Base-by-base conservation (phyloP, 2,888 invertebrate species). In the Cryptocephalus moraei region DNA sequence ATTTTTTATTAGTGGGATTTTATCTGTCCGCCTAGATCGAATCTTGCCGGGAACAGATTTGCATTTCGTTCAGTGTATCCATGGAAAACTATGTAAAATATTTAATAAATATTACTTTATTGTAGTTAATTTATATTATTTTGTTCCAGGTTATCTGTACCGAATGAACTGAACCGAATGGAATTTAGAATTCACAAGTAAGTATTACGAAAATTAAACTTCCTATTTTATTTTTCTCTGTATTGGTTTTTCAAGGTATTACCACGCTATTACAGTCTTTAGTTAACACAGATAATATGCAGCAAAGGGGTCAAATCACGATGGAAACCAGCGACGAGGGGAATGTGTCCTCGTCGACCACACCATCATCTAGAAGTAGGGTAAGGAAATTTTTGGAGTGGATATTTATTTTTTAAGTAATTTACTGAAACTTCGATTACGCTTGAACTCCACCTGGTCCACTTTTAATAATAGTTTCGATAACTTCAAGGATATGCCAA, bases 271-370 rank as follows among this genome's bases (percentile, higher is more conserved):
- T 46, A 44, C 49, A 42, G 47, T 46, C 48, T 47, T 52, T 46
- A 56, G 54, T 51, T 56, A 56, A 55, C 56, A 61, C 52, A 48
- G 12, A 12, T 9, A n/a, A 9, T 11, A 66, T 65, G 66, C 64
- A 64, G 53, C 63, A 63, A 48, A 58, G 63, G 54, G 62, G 60
- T 51, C 51, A 58, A 49, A 58, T 54, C 47, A 51, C 58, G 36
- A 58, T 51, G 42, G 64, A 65, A 65, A 63, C 65, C 50, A 50
- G 55, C 32, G 63, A 64, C 50, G 60, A 58, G 40, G 62, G 53
- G 39, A 54, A 58, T 38, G 36, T 11, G 11, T 48, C 52, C 39
- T 46, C 54, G 49, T 44, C 51, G 11, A 49, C 52, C n/a, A 42
- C 52, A 39, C 48, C 60, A 40, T 11, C 36, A 2, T 55, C 58